Evolutionary conservation across 2,113 vertebrate species (phyloP), one percentile per base, ranked within the genome.

Genomic region (Tupaia chinensis): DNA sequence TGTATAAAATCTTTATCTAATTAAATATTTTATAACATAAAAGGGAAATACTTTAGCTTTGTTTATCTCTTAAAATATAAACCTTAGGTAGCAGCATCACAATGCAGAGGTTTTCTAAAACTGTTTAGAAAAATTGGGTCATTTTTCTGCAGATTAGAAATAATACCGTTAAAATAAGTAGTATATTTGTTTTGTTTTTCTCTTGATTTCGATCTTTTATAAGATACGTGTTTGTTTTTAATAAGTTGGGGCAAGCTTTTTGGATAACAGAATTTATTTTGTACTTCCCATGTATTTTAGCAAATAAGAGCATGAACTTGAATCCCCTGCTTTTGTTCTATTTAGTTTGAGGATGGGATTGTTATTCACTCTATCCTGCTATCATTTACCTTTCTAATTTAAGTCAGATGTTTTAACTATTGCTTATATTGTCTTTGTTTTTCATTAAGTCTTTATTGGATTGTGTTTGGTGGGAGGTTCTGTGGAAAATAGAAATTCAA

Each of bases 1-100:
- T 94, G 79, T 93, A 74, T 74, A 74, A 93, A 83, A 70, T 94
- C 74, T 82, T 95, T 74, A 89, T 91, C 78, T 85, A 93, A 93
- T 93, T 94, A 63, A 95, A 89, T 81, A 12, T 13, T 29, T 76
- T 53, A 29, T 60, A 90, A n/a, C 20, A 91, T 29, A 54, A 80
- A 91, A 76, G 29, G 82, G 68, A 85, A 74, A 68, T 58, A 85
- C 32, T 86, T 85, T 61, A 80, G 65, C 16, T 25, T 92, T 95
- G n/a, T 70, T 44, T 53, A 19, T 88, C 76, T 89, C 23, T 92
- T 54, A 89, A 93, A 89, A 53, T 77, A 56, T 29, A 68, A 80
- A 44, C 79, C 69, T 60, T 15, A 92, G n/a, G 77, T 88, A 96
- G 82, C 87, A 94, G 82, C 20, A 56, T 44, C 44, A 44, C n/a